phyloP scores from a whole-genome alignment of 2,797 vertebrate genomes.

The Neostethus bicornis region DNA sequence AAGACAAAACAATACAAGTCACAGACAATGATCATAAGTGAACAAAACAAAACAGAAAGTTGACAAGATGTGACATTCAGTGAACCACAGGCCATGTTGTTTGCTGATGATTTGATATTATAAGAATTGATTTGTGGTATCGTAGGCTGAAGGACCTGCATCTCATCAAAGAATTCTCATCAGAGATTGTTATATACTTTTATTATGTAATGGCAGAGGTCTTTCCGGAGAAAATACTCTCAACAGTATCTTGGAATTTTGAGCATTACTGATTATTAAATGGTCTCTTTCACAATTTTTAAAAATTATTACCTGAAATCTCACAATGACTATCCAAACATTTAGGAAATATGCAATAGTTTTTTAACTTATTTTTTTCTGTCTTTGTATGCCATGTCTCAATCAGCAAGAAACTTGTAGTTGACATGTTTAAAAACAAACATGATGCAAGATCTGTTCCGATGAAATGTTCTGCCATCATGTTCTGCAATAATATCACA shows the following conservation, averaged over 20 bases:
- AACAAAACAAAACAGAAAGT: too few species aligned
- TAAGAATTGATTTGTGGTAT: constrained; percentile 34
- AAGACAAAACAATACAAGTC: too few species aligned
- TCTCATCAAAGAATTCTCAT: constrained; percentile 1
- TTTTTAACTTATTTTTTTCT: neutral
- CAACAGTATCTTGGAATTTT: neutral
- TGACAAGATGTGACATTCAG: too few species aligned
- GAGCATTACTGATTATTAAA: too few species aligned
- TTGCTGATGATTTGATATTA: constrained; percentile 35
- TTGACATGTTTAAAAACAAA: constrained; percentile 6
- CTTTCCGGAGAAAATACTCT: too few species aligned
- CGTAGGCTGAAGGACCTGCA: constrained; percentile 13
- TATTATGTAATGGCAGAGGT: neutral
- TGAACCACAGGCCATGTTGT: constrained; percentile 32
- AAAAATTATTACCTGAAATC: too few species aligned
- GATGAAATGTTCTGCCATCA: constrained; percentile 29
- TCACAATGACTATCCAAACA: too few species aligned
- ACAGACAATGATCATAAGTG: too few species aligned
- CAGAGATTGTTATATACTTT: neutral
- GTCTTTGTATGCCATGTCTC: neutral
- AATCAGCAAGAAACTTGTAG: constrained; percentile 4
- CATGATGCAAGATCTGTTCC: constrained; percentile 37
- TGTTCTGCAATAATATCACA: constrained; percentile 37
- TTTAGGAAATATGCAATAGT: too few species aligned
- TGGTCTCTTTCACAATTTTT: too few species aligned